phyloP scores from a whole-genome alignment of 2,888 invertebrate species.

The Calliscelio sp. region DNA sequence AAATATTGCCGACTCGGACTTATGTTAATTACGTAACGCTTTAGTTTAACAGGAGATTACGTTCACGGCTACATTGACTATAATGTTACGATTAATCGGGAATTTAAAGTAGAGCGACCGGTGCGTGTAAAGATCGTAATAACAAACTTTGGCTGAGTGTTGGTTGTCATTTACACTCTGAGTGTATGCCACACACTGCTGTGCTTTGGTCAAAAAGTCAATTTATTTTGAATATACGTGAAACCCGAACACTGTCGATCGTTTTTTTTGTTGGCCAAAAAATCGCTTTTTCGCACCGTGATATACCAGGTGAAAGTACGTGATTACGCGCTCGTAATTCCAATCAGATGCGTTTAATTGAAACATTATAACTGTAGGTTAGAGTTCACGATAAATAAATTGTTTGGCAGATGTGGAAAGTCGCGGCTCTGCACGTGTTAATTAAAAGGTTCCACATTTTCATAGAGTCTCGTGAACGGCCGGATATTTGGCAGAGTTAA shows the following conservation, averaged over 20 bases:
- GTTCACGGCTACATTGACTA: conserved; percentile 56
- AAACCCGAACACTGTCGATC: too few relatives aligned
- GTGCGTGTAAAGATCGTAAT: conserved; percentile 47
- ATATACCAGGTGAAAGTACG: conserved; percentile 23
- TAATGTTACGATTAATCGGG: conserved; percentile 65
- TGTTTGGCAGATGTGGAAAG: background rate
- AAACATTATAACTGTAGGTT: conserved; percentile 17
- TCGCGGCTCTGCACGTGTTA: too few relatives aligned
- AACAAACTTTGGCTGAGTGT: conserved; percentile 40
- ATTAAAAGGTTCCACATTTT: too few relatives aligned
- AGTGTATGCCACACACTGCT: too few relatives aligned
- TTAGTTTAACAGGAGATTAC: conserved; percentile 47
- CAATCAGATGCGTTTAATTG: conserved; percentile 39
- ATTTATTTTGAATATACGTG: conserved; percentile 50
- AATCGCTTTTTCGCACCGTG: too few relatives aligned
- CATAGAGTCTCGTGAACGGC: too few relatives aligned
- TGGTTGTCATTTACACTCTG: conserved; percentile 59
- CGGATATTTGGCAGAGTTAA: too few relatives aligned
- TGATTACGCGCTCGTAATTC: background rate
- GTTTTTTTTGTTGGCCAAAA: too few relatives aligned
- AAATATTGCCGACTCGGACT: conserved; percentile 44
- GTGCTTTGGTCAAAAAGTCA: conserved; percentile 19
- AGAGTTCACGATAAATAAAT: conserved; percentile 13
- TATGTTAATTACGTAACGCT: conserved; percentile 63
- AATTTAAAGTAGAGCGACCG: conserved; percentile 55